Base-by-base conservation (phyloP, 2,888 invertebrate species). In the Sepiola atlantica region DNA sequence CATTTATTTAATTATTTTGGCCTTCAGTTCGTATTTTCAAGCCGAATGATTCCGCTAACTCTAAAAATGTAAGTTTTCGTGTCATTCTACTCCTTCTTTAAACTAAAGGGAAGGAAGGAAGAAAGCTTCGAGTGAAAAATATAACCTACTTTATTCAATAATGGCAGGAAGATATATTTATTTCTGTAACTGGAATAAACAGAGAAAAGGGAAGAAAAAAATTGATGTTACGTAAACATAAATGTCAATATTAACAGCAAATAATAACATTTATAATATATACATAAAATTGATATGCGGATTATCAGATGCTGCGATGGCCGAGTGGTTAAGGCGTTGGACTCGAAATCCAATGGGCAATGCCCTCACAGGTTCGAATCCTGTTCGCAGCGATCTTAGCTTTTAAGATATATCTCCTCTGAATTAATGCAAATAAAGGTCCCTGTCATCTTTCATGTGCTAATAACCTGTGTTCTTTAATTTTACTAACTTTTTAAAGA, bases 231-330 rank as follows among this genome's bases (percentile, higher is more conserved):
- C 45, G 45, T 45, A 45, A 45, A 45, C 45, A 45, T 45, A 45
- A 45, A 45, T 8, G 45, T 45, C 45, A 4, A n/a, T 45, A 45
- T 8, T 45, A 8, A 45, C 4, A 45, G 16, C 12, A 32, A 14
- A 18, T 77, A 32, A 77, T n/a, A n/a, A 77, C n/a, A n/a, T 77
- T 14, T 14, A 32, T 77, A 77, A n/a, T 77, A 77, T 77, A 77
- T 77, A 77, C n/a, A 20, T 18, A 77, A 77, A 77, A 77, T n/a
- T 77, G 77, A n/a, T 32, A 77, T n/a, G 77, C 77, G 77, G 77
- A 77, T 77, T 77, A 77, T 77, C 77, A 77, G 77, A n/a, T 77
- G 77, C 77, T 77, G 77, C 77, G 77, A 77, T 77, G 77, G 77
- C 77, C 77, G 77, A 77, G 77, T 77, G 77, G 77, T 77, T 77